phyloP scores from a whole-genome alignment of 2,113 vertebrate species.

The Herpetotheres cachinnans region DNA sequence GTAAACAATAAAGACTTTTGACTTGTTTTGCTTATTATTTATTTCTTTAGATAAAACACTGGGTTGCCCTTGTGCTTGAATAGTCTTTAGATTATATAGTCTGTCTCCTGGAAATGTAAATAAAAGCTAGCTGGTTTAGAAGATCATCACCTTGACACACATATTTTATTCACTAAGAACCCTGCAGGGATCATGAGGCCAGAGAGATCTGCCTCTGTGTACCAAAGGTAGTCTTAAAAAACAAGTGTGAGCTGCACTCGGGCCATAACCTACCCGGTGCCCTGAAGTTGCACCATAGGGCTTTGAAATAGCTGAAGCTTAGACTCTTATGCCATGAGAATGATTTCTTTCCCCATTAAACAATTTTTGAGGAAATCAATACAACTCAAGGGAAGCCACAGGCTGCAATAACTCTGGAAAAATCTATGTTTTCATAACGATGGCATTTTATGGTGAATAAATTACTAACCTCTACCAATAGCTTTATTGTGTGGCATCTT shows the following conservation, averaged over 20 bases:
- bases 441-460: background rate
- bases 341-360: background rate
- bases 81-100: background rate
- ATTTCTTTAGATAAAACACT: background rate
- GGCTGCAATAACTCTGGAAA: background rate
- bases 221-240: background rate
- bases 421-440: background rate
- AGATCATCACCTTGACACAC: background rate
- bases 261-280: too few species aligned
- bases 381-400: background rate
- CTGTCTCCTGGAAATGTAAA: background rate
- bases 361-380: background rate
- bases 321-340: background rate
- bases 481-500: background rate
- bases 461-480: background rate
- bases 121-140: background rate
- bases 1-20: background rate
- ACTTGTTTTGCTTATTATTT: background rate
- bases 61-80: background rate
- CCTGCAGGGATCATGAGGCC: background rate
- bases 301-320: background rate
- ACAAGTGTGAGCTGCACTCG: fast-evolving
- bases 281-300: background rate
- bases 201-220: background rate
- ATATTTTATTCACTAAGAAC: background rate